phyloP scores from a whole-genome alignment of 2,113 vertebrate genomes.

The Pardalotus punctatus region DNA sequence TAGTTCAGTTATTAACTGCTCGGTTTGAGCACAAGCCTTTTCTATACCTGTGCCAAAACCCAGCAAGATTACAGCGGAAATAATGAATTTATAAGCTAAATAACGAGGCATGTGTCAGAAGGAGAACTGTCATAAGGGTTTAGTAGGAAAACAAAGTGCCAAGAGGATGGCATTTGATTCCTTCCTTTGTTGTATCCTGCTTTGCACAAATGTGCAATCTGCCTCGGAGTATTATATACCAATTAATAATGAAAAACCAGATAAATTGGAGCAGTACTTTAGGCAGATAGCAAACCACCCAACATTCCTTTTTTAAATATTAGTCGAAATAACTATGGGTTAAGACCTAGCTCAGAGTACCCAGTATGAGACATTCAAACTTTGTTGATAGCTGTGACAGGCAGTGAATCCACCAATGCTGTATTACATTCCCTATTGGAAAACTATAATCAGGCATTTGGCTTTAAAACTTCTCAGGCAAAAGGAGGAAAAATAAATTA shows the following conservation, averaged over 20 bases:
- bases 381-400: background rate
- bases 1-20: constrained; percentile 3
- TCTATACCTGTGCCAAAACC: background rate
- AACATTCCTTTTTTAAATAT: background rate
- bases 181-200: background rate
- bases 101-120: background rate
- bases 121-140: background rate
- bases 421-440: background rate
- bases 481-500: background rate
- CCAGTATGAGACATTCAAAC: background rate
- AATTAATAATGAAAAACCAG: background rate
- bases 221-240: background rate
- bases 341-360: background rate
- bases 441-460: background rate
- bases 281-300: background rate
- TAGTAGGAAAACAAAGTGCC: background rate
- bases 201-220: background rate
- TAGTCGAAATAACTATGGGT: background rate
- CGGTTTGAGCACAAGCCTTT: background rate
- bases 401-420: background rate
- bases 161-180: background rate
- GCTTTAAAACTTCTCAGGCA: background rate
- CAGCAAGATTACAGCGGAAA: background rate
- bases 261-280: background rate
- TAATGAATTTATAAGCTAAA: background rate